Conservation (phyloP, 2,797 vertebrate genomes). For the Chloroceryle amazona region DNA sequence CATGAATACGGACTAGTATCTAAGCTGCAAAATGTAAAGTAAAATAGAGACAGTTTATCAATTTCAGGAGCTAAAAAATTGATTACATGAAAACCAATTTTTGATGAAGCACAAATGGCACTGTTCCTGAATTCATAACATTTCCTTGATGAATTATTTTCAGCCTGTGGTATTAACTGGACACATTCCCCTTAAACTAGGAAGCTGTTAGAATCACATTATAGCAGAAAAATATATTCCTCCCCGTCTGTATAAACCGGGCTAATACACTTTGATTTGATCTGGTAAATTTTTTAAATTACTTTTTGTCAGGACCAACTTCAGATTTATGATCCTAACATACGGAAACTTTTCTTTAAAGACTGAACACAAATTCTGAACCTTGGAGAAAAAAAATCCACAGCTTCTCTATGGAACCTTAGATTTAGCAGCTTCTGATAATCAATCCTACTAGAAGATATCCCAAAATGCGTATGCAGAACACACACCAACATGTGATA, state of each 20-base stretch:
- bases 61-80: not conserved
- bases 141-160: not conserved
- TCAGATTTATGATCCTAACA: slow-evolving; percentile 3
- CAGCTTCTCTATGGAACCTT: not conserved
- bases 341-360: not conserved
- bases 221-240: not conserved
- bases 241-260: not conserved
- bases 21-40: not conserved
- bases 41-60: not conserved
- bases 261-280: slow-evolving; percentile 6
- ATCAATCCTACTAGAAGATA: not conserved
- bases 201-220: not conserved
- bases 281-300: not conserved
- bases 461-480: not conserved
- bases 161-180: not conserved
- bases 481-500: not conserved
- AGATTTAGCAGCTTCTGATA: not conserved
- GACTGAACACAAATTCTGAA: not conserved
- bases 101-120: not conserved
- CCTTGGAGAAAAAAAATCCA: not conserved
- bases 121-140: not conserved
- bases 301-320: not conserved
- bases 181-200: not conserved
- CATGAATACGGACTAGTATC: not conserved
- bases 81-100: not conserved